Percentiles rank a stretch among this genome's conserved stretches.
Conservation (phyloP, 2,797 vertebrate genomes). For the Sternarchorhynchus goeldii region DNA sequence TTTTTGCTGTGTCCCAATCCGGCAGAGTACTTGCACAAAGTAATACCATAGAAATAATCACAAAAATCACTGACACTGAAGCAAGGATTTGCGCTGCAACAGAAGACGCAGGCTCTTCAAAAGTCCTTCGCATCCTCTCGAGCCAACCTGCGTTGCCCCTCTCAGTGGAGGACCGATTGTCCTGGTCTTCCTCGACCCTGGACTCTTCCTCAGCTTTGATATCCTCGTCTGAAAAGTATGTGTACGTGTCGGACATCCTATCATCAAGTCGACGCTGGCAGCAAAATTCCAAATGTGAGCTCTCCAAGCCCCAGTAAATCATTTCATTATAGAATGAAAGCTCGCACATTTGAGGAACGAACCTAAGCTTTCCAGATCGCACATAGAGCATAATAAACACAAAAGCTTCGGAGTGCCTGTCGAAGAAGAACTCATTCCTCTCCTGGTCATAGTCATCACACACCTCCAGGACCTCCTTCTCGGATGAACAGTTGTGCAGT, state of each 20-base stretch:
- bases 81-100: constrained; percentile 91
- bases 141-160: constrained; percentile 82
- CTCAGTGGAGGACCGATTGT: constrained; percentile 56
- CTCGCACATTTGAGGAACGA: constrained; percentile 96
- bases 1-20: constrained; percentile 95
- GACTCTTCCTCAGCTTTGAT: constrained; percentile 69
- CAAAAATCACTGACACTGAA: constrained; percentile 92
- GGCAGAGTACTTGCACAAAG: constrained; percentile 95
- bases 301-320: constrained; percentile 97
- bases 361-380: constrained; percentile 94
- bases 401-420: constrained; percentile 96
- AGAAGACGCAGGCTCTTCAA: constrained; percentile 96
- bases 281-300: constrained; percentile 93
- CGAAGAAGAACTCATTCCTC: constrained; percentile 97
- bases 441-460: constrained; percentile 98
- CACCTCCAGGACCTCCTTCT: constrained; percentile 95
- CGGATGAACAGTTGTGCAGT: constrained; percentile 90
- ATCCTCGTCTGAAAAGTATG: constrained; percentile 81
- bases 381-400: constrained; percentile 97
- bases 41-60: constrained; percentile 96
- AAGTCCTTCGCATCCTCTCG: constrained; percentile 90
- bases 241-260: constrained; percentile 92
- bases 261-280: constrained; percentile 97
- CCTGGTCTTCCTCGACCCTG: constrained; percentile 58
- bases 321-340: constrained; percentile 98